phyloP scores from a whole-genome alignment of 2,888 invertebrate genomes.

The Mythimna vitellina region DNA sequence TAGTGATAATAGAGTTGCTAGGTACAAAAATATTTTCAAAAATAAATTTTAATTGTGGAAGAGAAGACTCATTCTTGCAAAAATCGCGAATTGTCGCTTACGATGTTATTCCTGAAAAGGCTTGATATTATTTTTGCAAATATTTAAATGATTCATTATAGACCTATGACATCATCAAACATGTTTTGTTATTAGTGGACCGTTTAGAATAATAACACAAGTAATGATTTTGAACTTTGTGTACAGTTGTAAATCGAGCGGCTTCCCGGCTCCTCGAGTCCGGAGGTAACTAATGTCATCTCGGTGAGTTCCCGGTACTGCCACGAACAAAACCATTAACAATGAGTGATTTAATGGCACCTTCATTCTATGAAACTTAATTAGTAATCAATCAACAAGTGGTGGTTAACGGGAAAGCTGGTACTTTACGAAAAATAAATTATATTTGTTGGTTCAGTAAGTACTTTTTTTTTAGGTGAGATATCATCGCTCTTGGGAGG shows the following conservation, averaged over 20 bases:
- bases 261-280: constrained; percentile 27
- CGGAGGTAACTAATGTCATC: constrained; percentile 52
- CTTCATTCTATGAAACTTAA: constrained; percentile 54
- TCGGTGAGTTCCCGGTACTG: constrained; percentile 51
- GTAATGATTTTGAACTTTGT: constrained; percentile 50
- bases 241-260: constrained; percentile 48
- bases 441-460: not conserved
- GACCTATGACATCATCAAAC: not conserved
- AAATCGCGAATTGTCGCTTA: too few relatives aligned
- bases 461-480: too few relatives aligned
- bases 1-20: too few relatives aligned
- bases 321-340: constrained; percentile 29
- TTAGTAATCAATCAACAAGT: constrained; percentile 50
- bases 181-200: constrained; percentile 25
- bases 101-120: too few relatives aligned
- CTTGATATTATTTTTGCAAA: not conserved
- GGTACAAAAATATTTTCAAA: too few relatives aligned
- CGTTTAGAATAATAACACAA: constrained; percentile 36
- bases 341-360: constrained; percentile 50
- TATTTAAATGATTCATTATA: constrained; percentile 17
- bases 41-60: too few relatives aligned
- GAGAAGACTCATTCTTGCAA: too few relatives aligned
- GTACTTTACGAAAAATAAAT: constrained; percentile 10
- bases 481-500: too few relatives aligned
- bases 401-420: constrained; percentile 10